Evolutionary conservation across 1,140 invertebrate species (phyloP), one percentile per base, ranked within the genome.

Genomic region (Sipha flava): DNA sequence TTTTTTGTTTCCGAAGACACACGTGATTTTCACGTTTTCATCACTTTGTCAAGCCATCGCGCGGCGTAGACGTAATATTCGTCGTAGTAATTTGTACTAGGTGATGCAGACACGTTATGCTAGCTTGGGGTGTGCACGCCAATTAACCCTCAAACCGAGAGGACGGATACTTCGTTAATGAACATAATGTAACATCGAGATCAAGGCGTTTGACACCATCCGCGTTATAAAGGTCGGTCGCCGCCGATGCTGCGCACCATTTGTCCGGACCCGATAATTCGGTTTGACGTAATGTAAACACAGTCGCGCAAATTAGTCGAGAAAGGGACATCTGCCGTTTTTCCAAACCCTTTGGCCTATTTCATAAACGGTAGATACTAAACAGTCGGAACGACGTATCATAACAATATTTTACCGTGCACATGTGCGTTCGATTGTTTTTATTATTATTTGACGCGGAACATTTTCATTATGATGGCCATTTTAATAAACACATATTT

Each of bases 261-360:
- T 73, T 52, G 37, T 14, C 29, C 70, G 31, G 47, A 54, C 47
- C 6, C 57, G 26, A 9, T 31, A 31, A 68, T 43, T 73, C 21
- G 70, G 45, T 21, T 37, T n/a, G 29, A 49, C 70, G 70, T 23
- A 37, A 73, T n/a, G 45, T 73, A 73, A 73, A 73, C 47, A 54
- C 29, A 37, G 47, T 37, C 14, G 18, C 47, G 70, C 43, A 52
- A 73, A 73, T 73, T 52, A 18, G 23, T 31, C 29, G 34, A 6
- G n/a, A n/a, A n/a, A 52, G 21, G 12, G 37, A 52, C 72, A 57
- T 75, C 47, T 75, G 72, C 49, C n/a, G 49, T 75, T 45, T 54
- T 57, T 75, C n/a, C 49, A 75, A 45, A 37, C 72, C 72, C 72
- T 54, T 75, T 75, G 31, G 31, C n/a, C 31, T n/a, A 40, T 75